phyloP scores from a whole-genome alignment of 1,140 invertebrate species.

The Drosophila rhopaloa region DNA sequence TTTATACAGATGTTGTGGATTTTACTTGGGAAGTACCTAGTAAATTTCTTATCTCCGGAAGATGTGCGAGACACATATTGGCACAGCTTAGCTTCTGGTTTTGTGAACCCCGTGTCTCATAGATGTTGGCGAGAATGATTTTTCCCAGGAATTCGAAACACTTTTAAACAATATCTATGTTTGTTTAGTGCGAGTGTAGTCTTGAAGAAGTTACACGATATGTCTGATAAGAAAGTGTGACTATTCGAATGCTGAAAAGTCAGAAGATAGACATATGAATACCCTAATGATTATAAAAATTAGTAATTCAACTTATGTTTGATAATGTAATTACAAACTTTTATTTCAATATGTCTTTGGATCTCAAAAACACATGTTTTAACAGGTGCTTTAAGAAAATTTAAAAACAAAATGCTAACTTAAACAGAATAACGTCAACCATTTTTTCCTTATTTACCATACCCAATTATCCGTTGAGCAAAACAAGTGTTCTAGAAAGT shows the following conservation, averaged over 20 bases:
- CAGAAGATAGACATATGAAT: not conserved
- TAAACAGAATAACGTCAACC: slow-evolving; percentile 14
- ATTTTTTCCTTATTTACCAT: slow-evolving; percentile 34
- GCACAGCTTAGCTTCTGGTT: slow-evolving; percentile 5
- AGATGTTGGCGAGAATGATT: not conserved
- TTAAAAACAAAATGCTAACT: slow-evolving; percentile 1
- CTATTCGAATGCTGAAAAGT: not conserved
- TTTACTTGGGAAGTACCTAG: slow-evolving; percentile 24
- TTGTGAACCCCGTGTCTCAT: slow-evolving; percentile 3
- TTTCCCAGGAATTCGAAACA: slow-evolving; percentile 19
- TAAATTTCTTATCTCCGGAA: slow-evolving; percentile 22
- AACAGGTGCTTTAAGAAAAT: not conserved
- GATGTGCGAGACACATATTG: not conserved
- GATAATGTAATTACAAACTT: too few relatives aligned
- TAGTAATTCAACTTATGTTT: too few relatives aligned
- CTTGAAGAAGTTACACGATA: slow-evolving; percentile 8
- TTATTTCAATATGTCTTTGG: not conserved
- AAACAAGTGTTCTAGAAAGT: slow-evolving; percentile 43
- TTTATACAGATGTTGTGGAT: slow-evolving; percentile 19
- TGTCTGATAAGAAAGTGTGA: slow-evolving; percentile 17
- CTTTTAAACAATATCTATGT: slow-evolving; percentile 24
- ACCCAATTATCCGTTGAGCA: slow-evolving; percentile 8
- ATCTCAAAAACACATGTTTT: not conserved
- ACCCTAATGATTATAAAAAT: not conserved
- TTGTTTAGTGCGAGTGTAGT: slow-evolving; percentile 10